Evolutionary conservation across 2,797 vertebrate species (phyloP).

Genomic region (Neostethus bicornis): DNA sequence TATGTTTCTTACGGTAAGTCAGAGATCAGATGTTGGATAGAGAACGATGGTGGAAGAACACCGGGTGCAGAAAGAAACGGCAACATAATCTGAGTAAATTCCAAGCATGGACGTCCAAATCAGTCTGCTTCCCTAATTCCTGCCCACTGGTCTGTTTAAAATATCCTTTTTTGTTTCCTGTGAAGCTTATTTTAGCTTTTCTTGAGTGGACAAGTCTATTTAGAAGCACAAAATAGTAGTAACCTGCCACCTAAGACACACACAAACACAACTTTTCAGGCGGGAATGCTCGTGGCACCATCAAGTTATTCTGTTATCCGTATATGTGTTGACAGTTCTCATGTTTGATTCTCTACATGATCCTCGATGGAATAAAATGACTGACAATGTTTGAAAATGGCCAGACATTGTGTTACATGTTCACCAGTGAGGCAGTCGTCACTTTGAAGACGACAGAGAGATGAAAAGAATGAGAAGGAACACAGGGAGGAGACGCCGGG

Average conservation of each 20-base stretch:
- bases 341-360: constrained; percentile 34
- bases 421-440: constrained; percentile 43
- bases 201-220: neutral
- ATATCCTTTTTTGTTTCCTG: neutral
- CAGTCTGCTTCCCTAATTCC: neutral
- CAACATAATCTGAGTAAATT: neutral
- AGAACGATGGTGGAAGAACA: neutral
- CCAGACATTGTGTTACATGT: constrained; percentile 51
- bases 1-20: neutral
- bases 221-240: neutral
- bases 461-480: neutral
- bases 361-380: constrained; percentile 46
- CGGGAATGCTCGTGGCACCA: constrained; percentile 6
- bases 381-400: constrained; percentile 72
- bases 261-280: neutral
- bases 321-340: constrained; percentile 28
- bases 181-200: neutral
- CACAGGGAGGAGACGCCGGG: constrained; percentile 4
- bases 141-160: neutral
- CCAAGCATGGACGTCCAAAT: neutral
- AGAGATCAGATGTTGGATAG: neutral
- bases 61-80: neutral
- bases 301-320: constrained; percentile 16
- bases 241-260: neutral
- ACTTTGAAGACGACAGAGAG: constrained; percentile 14